phyloP scores from a whole-genome alignment of 2,888 invertebrate genomes.

The Drosophila borborema region DNA sequence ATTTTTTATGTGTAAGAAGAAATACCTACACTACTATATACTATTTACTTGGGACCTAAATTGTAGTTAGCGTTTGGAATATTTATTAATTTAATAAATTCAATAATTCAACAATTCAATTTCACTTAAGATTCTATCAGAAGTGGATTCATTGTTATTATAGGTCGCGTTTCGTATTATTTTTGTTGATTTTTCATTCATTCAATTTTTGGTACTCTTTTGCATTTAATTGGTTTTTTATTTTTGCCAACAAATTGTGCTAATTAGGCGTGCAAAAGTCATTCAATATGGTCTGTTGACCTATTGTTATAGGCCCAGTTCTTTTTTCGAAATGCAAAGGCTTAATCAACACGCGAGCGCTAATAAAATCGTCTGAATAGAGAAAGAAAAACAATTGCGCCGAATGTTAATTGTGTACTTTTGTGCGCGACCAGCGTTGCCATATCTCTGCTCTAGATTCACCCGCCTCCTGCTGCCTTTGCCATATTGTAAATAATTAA shows the following conservation, averaged over 20 bases:
- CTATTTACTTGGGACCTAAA: background rate
- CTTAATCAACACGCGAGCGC: conserved; percentile 43
- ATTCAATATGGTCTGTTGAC: conserved; percentile 21
- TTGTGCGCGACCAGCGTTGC: conserved; percentile 49
- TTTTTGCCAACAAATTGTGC: conserved; percentile 5
- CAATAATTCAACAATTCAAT: too few species aligned
- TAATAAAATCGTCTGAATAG: background rate
- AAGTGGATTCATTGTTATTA: too few species aligned
- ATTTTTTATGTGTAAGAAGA: too few species aligned
- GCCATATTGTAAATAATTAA: conserved; percentile 71
- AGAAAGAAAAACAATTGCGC: conserved; percentile 45
- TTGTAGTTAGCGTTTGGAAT: too few species aligned
- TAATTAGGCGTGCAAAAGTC: conserved; percentile 32
- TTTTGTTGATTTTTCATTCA: background rate
- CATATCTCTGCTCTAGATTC: conserved; percentile 16
- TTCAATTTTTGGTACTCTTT: background rate
- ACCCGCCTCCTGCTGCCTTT: background rate
- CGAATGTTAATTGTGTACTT: conserved; percentile 72
- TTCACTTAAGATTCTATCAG: too few species aligned
- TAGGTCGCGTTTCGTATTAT: too few species aligned
- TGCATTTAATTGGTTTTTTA: background rate
- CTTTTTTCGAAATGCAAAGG: conserved; percentile 10
- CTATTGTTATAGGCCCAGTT: conserved; percentile 35
- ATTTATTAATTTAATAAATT: too few species aligned
- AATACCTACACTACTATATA: too few species aligned